Evolutionary conservation across 2,113 vertebrate genomes (phyloP), one percentile per base, ranked within the genome.

Genomic region (Salvelinus sp.): DNA sequence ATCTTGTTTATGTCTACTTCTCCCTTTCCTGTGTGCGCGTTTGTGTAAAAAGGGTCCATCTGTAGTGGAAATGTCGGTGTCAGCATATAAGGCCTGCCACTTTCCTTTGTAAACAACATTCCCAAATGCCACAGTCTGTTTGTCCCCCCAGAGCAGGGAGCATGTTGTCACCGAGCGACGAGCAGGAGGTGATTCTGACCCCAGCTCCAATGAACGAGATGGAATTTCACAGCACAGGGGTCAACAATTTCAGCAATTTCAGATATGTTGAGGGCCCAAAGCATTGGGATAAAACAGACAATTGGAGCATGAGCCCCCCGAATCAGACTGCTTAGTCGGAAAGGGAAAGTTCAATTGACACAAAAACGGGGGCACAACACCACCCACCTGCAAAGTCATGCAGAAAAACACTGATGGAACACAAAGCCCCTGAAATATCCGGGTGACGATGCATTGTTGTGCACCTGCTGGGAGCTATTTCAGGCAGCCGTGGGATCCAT

Each of bases 161-260:
- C 76, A 77, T 87, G 86, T 90, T 89, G 87, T 90, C 78, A 83
- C 72, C 74, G 10, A 73, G 16, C 72, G 72, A 83, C 23, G 74
- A 79, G 69, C 82, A 79, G 74, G 87, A 83, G 87, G 75, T 23
- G 83, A 90, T 85, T 85, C 79, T 48, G 80, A 77, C 70, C 67
- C 23, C 60, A 18, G 81, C 69, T 65, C 68, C 16, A 81, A 84
- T 79, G 82, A 84, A 82, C 64, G 75, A 79, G 76, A 81, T 83
- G 85, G 86, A 88, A 93, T 93, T 90, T 86, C 77, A 66, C 65
- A 60, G 66, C 63, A 27, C 83, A 70, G 85, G n/a, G 87, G 91
- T 90, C 88, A 93, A 91, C 78, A 76, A 93, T 93, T 86, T 86
- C 74, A 92, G 88, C 81, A 85, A 94, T 93, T 90, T 87, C 85